Percentiles rank a stretch among this genome's conserved stretches.
Conservation (phyloP, 2,888 invertebrate genomes). For the Malachius bipustulatus region DNA sequence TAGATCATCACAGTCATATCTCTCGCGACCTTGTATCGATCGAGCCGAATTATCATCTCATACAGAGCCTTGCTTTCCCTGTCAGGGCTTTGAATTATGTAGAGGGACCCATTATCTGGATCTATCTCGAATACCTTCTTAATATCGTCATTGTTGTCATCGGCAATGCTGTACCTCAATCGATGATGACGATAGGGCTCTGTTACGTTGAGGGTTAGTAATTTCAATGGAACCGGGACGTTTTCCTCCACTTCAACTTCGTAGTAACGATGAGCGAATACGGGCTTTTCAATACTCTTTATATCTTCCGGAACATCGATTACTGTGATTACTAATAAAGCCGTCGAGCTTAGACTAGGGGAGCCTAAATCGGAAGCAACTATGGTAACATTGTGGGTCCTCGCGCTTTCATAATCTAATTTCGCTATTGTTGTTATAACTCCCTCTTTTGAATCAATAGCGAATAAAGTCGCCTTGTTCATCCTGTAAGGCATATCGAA, state of each 20-base stretch:
- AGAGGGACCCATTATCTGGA: slow-evolving; percentile 62
- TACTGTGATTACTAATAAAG: slow-evolving; percentile 55
- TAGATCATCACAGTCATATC: slow-evolving; percentile 65
- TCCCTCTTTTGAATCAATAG: slow-evolving; percentile 78
- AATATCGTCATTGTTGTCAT: slow-evolving; percentile 43
- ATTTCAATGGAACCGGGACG: slow-evolving; percentile 57
- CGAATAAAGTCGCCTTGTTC: slow-evolving; percentile 52
- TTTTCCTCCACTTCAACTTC: slow-evolving; percentile 77
- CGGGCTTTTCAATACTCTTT: slow-evolving; percentile 28
- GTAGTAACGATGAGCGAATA: slow-evolving; percentile 49
- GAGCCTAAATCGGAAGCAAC: slow-evolving; percentile 77
- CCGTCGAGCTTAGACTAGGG: slow-evolving; percentile 69
- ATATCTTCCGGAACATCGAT: slow-evolving; percentile 51
- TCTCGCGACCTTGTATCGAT: slow-evolving; percentile 45
- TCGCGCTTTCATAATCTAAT: slow-evolving; percentile 57
- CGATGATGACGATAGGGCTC: slow-evolving; percentile 52
- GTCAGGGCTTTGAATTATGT: slow-evolving; percentile 61
- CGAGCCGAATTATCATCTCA: slow-evolving; percentile 43
- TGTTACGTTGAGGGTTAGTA: slow-evolving; percentile 66
- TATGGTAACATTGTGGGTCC: slow-evolving; percentile 61
- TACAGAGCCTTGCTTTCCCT: slow-evolving; percentile 58
- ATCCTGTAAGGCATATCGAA: slow-evolving; percentile 61
- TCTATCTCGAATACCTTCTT: slow-evolving; percentile 61
- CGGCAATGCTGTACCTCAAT: slow-evolving; percentile 52
- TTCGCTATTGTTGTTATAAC: slow-evolving; percentile 62